phyloP scores from a whole-genome alignment of 2,888 invertebrate species.

The Ashinkailepas kermadecensis region DNA sequence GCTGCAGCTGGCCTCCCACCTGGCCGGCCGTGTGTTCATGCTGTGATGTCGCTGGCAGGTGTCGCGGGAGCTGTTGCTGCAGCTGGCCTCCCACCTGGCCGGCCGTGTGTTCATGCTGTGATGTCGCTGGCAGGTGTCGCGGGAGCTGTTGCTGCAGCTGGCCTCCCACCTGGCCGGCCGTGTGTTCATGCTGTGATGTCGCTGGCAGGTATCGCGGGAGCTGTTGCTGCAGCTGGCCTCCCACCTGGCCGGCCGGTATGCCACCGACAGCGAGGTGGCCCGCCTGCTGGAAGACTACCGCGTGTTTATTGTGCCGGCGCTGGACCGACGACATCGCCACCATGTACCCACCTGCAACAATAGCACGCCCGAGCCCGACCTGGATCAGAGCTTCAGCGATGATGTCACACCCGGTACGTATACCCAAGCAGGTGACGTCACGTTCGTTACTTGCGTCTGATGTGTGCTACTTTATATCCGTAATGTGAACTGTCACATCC shows the following conservation, averaged over 20 bases:
- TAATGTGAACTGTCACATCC: too few relatives aligned
- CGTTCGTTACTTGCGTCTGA: too few relatives aligned
- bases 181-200: conserved; percentile 60
- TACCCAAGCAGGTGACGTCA: too few relatives aligned
- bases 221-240: conserved; percentile 73
- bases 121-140: conserved; percentile 51
- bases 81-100: conserved; percentile 77
- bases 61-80: conserved; percentile 72
- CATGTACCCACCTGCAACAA: neutral
- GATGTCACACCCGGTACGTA: neutral
- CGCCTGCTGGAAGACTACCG: conserved; percentile 43
- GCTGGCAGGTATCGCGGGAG: conserved; percentile 80
- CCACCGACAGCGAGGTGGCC: conserved; percentile 61
- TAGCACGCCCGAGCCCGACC: neutral
- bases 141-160: conserved; percentile 72
- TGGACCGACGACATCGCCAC: neutral
- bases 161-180: conserved; percentile 63
- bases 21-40: conserved; percentile 40
- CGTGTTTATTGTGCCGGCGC: neutral
- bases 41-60: conserved; percentile 87
- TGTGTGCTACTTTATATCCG: too few relatives aligned
- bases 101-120: conserved; percentile 45
- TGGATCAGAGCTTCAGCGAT: neutral
- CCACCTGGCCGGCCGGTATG: conserved; percentile 82
- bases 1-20: conserved; percentile 77